Evolutionary conservation across 1,140 invertebrate genomes (phyloP).

Genomic region (Drosophila guanche): DNA sequence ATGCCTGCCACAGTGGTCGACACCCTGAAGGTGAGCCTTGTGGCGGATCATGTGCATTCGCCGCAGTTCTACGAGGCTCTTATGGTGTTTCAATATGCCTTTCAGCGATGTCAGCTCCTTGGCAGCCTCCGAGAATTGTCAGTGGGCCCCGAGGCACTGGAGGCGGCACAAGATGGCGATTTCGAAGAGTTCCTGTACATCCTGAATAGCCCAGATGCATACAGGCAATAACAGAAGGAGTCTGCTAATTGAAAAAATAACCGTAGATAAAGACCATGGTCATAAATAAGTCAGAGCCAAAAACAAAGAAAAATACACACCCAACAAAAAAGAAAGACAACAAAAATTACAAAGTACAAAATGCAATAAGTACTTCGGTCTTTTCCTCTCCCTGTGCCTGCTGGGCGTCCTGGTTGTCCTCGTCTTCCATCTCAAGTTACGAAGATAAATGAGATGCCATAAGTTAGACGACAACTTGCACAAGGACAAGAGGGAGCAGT

Average conservation of each 20-base stretch:
- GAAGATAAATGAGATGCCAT: conserved; percentile 81
- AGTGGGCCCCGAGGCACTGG: conserved; percentile 93
- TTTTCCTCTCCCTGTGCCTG: not conserved
- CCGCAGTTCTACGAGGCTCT: conserved; percentile 96
- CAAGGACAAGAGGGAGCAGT: conserved; percentile 10
- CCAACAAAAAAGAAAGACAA: conserved; percentile 7
- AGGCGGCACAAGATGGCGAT: conserved; percentile 93
- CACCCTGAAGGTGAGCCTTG: conserved; percentile 85
- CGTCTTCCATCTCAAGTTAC: conserved; percentile 49
- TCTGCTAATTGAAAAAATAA: conserved; percentile 2
- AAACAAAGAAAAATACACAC: conserved; percentile 4
- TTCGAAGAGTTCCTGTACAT: conserved; percentile 92
- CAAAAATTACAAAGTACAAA: conserved; percentile 21
- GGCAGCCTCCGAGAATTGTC: too few species aligned
- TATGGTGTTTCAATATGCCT: too few species aligned
- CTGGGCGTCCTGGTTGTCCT: not conserved
- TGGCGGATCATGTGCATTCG: conserved; percentile 90
- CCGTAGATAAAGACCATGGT: not conserved
- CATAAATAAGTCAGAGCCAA: conserved; percentile 33
- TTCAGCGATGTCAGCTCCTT: too few species aligned
- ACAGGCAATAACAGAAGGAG: not conserved
- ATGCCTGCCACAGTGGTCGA: conserved; percentile 49
- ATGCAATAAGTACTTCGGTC: conserved; percentile 56
- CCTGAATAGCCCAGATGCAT: not conserved
- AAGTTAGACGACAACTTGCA: conserved; percentile 79